Evolutionary conservation across 2,888 invertebrate species (phyloP).

Genomic region (Drosophila melanosoma): DNA sequence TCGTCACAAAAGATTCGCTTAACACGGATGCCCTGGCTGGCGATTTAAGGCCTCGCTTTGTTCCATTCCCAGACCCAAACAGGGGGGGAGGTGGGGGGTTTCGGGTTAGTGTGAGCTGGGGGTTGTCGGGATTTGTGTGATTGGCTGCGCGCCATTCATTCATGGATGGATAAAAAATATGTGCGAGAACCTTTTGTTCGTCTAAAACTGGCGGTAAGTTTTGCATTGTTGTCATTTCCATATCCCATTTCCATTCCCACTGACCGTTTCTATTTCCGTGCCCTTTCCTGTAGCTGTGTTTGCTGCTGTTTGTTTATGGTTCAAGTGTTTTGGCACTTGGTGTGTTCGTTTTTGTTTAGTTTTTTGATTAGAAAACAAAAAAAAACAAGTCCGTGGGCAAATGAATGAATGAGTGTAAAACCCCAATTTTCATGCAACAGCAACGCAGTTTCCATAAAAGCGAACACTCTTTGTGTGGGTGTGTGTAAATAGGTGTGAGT

Average conservation of each 20-base stretch:
- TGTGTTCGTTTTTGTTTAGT: constrained; percentile 63
- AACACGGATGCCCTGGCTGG: constrained; percentile 5
- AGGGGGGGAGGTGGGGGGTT: too few species aligned
- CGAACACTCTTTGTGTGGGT: not conserved
- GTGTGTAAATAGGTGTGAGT: not conserved
- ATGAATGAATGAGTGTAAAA: constrained; percentile 6
- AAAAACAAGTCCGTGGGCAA: constrained; percentile 47
- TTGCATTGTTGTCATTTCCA: constrained; percentile 69
- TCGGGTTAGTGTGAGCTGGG: not conserved
- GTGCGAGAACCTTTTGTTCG: constrained; percentile 55
- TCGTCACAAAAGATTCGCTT: constrained; percentile 7
- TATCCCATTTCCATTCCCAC: constrained; percentile 40
- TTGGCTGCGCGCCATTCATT: constrained; percentile 35
- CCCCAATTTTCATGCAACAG: constrained; percentile 21
- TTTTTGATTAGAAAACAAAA: constrained; percentile 71
- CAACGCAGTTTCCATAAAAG: constrained; percentile 11
- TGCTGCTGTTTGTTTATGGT: constrained; percentile 70
- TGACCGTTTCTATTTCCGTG: constrained; percentile 27
- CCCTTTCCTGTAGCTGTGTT: constrained; percentile 48
- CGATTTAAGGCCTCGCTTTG: constrained; percentile 42
- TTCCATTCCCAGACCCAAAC: constrained; percentile 40
- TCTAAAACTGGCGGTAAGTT: constrained; percentile 57
- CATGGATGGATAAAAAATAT: constrained; percentile 51
- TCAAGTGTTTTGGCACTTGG: constrained; percentile 69
- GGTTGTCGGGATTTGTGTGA: not conserved